phyloP scores from a whole-genome alignment of 2,888 invertebrate species.

The Gortyna flavago region DNA sequence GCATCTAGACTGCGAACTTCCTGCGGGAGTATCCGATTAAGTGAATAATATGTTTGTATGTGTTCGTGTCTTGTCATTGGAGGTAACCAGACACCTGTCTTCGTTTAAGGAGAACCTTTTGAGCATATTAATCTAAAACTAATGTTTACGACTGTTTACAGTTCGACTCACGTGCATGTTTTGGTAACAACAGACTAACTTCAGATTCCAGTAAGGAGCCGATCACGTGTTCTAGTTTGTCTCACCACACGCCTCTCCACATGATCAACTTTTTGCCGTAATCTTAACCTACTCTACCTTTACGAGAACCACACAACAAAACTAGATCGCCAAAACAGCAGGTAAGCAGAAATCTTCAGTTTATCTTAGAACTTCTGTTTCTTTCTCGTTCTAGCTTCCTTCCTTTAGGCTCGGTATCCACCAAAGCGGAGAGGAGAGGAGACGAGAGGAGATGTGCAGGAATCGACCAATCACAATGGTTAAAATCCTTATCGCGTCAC shows the following conservation, averaged over 20 bases:
- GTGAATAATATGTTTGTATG: constrained; percentile 58
- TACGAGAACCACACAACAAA: not conserved
- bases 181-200: not conserved
- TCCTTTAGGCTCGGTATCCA: too few species aligned
- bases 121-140: not conserved
- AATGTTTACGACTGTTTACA: not conserved
- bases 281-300: not conserved
- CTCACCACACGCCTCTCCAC: too few species aligned
- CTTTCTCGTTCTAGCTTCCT: not conserved
- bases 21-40: constrained; percentile 68
- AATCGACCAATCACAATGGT: too few species aligned
- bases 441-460: too few species aligned
- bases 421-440: too few species aligned
- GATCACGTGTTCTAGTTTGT: not conserved
- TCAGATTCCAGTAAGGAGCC: not conserved
- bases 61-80: constrained; percentile 32
- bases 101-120: not conserved
- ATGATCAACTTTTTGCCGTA: not conserved
- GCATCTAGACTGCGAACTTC: constrained; percentile 74
- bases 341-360: not conserved
- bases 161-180: not conserved
- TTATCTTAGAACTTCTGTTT: not conserved
- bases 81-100: constrained; percentile 29
- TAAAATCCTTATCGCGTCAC: too few species aligned
- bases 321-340: not conserved